These are phyloP conservation scores for Syncerus caffer DNA, from an alignment of 2,797 vertebrate species.

Conservation along the genomic window DNA sequence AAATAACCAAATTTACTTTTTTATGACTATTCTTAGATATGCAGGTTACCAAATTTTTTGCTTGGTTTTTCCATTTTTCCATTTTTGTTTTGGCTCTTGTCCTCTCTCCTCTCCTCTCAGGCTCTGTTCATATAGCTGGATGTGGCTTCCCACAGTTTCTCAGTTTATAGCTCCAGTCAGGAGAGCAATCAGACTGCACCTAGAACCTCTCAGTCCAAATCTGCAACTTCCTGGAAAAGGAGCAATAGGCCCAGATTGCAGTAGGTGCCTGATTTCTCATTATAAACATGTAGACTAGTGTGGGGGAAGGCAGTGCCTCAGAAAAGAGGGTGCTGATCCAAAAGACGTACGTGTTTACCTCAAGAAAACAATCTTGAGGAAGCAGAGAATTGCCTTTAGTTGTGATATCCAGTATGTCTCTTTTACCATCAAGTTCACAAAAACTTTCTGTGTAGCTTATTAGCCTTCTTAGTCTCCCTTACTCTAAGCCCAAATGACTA, in stretches of 20 bases:
- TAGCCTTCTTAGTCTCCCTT: not conserved
- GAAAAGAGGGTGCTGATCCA: not conserved
- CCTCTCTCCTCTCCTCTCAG: not conserved
- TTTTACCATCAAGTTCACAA: not conserved
- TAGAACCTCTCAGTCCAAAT: not conserved
- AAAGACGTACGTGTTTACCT: not conserved
- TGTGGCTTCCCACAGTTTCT: not conserved
- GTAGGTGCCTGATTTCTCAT: not conserved
- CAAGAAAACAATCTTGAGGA: slow-evolving; percentile 40
- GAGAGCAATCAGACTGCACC: not conserved
- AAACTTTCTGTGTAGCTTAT: not conserved
- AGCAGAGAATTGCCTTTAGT: not conserved
- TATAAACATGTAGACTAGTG: not conserved
- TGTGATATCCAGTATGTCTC: not conserved
- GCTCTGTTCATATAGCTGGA: not conserved
- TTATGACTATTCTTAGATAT: not conserved
- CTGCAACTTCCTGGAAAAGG: slow-evolving; percentile 6
- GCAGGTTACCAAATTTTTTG: not conserved
- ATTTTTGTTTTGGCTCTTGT: not conserved
- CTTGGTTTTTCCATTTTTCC: not conserved
- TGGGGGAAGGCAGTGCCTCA: not conserved
- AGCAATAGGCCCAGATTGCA: not conserved
- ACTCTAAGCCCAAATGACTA: slow-evolving; percentile 21
- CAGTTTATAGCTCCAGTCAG: not conserved
- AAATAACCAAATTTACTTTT: slow-evolving; percentile 29